Base-by-base conservation (phyloP, 2,888 invertebrate genomes). In the Drosophila barbarae region DNA sequence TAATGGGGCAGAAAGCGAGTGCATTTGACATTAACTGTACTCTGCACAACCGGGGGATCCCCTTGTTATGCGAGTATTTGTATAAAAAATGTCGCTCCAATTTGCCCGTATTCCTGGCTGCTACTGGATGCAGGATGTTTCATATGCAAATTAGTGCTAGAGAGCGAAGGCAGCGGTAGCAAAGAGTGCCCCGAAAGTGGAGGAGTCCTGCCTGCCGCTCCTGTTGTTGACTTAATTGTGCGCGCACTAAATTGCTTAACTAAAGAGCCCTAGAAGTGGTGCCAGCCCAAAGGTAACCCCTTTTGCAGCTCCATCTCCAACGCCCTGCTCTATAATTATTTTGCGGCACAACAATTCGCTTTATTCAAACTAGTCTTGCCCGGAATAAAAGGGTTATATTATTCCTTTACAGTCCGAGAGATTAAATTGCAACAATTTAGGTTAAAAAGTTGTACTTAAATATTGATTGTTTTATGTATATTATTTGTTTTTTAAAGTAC, bases 211-310 rank as follows among this genome's bases (percentile, higher is more conserved):
- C 49, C 64, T 52, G 46, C 46, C 30, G 18, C 28, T 44, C 65
- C 74, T 81, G 77, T 42, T 58, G 73, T 79, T 80, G 81, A 79
- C 77, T 76, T 79, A 78, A 84, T 79, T 84, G 79, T 81, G 79
- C 74, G 72, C 72, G 76, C 84, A 79, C 76, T 84, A 76, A 82
- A 76, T 79, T 84, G 83, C 76, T 78, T 72, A 79, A 84, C 74
- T 65, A 55, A 76, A 74, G 73, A 54, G 56, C 65, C 68, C 70
- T 79, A 41, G 59, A 54, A 76, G 51, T 41, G 64, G 39, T 44
- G 64, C 47, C 52, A 7, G 52, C 39, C 51, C 13, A 13, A 56
- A 38, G 54, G 55, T 56, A 39, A 50, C 38, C 34, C 18, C 44
- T 9, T 28, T 12, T 35, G 3, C 3, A n/a, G 26, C 10, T 39